Base-by-base conservation (phyloP, 2,797 vertebrate species). In the Mormyrus hasselquistii region DNA sequence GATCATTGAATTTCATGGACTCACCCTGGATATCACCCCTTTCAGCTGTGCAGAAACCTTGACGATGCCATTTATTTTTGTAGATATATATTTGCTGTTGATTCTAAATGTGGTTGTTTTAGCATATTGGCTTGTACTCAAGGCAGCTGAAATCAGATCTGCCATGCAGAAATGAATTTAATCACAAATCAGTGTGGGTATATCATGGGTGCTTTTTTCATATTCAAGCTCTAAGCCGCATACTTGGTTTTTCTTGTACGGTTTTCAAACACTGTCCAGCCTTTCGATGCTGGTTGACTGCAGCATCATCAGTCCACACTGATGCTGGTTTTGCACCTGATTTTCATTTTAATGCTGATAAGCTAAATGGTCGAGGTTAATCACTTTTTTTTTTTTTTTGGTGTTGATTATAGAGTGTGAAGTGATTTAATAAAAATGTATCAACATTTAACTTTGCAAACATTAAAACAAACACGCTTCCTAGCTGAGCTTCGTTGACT, bases 391-490 rank as follows among this genome's bases (percentile, higher is more conserved):
- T 69, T 29, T 25, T 57, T 57, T 7, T 69, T 79, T n/a, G 7
- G 6, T 79, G 38, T 79, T 79, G 73, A 79, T 79, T 79, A 79
- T 79, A 44, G 34, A 8, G 73, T 79, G 38, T 79, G 73, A 79
- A 79, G 65, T 73, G 65, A 73, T 73, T 73, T 73, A 73, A 73
- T 73, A 73, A 73, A 73, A 73, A 73, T 38, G 65, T 38, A 73
- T 73, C 65, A 73, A 73, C 65, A 73, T 29, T 73, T 79, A 44
- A 79, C 38, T 79, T 79, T 41, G 41, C 38, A 79, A 79, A 44
- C 34, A 79, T 44, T 79, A 79, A 44, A 44, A 44, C 38, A 44
- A 79, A 79, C 16, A 19, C 2, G 38, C 73, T 79, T 41, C 38
- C 73, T 19, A 41, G 73, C 16, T 6, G 6, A 44, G 73, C 69